phyloP scores from a whole-genome alignment of 2,797 vertebrate species.

The Uromys caudimaculatus region DNA sequence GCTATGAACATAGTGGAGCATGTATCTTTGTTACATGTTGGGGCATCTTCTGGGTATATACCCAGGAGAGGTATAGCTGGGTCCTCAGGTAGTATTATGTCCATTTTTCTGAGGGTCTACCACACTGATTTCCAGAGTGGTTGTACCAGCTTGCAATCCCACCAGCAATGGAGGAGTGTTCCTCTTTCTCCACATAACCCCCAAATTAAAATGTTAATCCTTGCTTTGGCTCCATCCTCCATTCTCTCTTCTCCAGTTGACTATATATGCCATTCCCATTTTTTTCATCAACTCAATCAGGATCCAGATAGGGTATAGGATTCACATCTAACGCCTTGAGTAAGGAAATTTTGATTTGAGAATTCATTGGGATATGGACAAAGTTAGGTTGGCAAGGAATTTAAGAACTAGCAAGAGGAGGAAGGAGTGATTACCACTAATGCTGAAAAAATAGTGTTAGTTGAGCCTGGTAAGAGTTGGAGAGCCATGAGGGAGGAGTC shows the following conservation, averaged over 20 bases:
- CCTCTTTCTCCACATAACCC: no score
- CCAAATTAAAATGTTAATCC: neutral
- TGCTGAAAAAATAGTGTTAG: constrained; percentile 5
- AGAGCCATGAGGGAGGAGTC: neutral
- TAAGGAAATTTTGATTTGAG: neutral
- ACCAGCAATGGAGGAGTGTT: no score
- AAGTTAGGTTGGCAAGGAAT: neutral
- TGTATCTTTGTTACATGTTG: no score
- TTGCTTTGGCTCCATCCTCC: neutral
- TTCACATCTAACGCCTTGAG: neutral
- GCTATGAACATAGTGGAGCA: no score
- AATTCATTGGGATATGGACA: neutral
- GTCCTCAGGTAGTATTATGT: no score
- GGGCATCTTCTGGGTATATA: no score
- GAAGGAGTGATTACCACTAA: neutral
- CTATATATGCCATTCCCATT: neutral
- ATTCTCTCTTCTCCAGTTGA: neutral
- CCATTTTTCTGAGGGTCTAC: no score
- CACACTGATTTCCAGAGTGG: no score
- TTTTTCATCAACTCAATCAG: neutral
- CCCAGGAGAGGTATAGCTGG: no score
- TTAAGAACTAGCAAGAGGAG: neutral
- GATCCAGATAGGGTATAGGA: neutral
- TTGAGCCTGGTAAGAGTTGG: constrained; percentile 6
- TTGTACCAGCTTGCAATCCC: no score